Base-by-base conservation (phyloP, 2,797 vertebrate genomes). In the Neosilurus mollespiculum region DNA sequence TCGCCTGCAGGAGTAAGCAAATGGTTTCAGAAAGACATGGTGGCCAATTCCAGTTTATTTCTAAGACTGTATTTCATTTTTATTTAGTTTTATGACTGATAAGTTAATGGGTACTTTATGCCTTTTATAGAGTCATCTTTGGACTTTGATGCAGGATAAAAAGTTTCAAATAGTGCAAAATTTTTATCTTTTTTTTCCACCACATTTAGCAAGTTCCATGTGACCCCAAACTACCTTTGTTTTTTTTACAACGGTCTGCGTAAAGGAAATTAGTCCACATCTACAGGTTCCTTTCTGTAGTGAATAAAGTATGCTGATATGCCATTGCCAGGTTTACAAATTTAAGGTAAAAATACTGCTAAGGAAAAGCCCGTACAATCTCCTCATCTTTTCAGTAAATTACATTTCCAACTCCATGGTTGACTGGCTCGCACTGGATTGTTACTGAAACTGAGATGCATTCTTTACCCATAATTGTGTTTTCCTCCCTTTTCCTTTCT, bases 351-450 rank as follows among this genome's bases (percentile, higher is more conserved):
- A 87, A 54, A 62, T 34, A 6, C 22, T 49, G 80, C 80, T 84
- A 67, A 66, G 71, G 71, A 71, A 56, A 86, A 76, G 34, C 80
- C 78, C 24, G 53, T 53, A 66, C 54, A 83, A 85, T 86, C 67
- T 81, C 78, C 71, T 80, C 67, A 79, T 80, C 58, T 64, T 58
- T 66, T 73, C 70, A 24, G 49, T 65, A 72, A 58, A 73, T 54
- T 65, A 56, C 58, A 67, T 78, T 59, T 69, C 54, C 53, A 53
- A n/a, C 81, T 83, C 30, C 53, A 67, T 51, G 81, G 53, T 59
- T 83, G 62, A 43, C 72, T 24, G 72, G 49, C 76, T 78, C 49
- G 37, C 34, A 24, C 59, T 51, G 37, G 76, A 64, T 78, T 6
- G 3, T 26, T 26, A 51, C 24, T 78, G 22, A 67, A 78, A 77